Percentiles rank a stretch among this genome's conserved stretches.
Evolutionary conservation across 2,888 invertebrate genomes (phyloP).

Genomic region (Thymelicus acteon): DNA sequence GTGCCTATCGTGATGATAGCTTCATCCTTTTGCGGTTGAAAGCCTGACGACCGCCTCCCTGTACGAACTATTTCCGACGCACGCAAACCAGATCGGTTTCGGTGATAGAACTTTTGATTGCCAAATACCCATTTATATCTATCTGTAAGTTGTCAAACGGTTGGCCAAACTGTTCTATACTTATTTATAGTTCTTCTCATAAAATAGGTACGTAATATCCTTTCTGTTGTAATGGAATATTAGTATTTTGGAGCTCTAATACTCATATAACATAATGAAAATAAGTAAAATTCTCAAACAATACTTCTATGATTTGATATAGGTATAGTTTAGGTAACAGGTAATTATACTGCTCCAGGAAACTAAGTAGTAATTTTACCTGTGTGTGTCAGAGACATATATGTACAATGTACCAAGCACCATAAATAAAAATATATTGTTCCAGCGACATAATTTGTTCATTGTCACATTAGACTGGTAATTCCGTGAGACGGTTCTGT

Average conservation of each 20-base stretch:
- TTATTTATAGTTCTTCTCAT: neutral
- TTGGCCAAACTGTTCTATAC: neutral
- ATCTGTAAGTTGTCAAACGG: neutral
- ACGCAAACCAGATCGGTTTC: constrained; percentile 16
- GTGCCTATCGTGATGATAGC: constrained; percentile 11
- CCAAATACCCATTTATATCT: neutral
- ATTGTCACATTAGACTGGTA: neutral
- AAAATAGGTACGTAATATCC: too few relatives aligned
- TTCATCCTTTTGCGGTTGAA: constrained; percentile 5
- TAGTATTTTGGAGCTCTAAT: too few relatives aligned
- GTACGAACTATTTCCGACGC: constrained; percentile 5
- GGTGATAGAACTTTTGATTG: constrained; percentile 15
- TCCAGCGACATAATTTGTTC: neutral
- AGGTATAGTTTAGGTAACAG: too few relatives aligned
- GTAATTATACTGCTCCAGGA: neutral
- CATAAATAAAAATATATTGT: neutral
- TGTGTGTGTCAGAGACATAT: neutral
- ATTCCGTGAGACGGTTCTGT: neutral
- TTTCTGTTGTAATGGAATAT: too few relatives aligned
- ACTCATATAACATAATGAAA: too few relatives aligned
- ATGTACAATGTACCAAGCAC: too few relatives aligned
- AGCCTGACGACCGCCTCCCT: neutral
- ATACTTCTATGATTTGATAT: too few relatives aligned
- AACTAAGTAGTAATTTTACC: neutral
- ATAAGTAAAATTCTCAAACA: too few relatives aligned